Conservation (phyloP, 2,113 vertebrate genomes). For the Cynoglossus semilaevis region DNA sequence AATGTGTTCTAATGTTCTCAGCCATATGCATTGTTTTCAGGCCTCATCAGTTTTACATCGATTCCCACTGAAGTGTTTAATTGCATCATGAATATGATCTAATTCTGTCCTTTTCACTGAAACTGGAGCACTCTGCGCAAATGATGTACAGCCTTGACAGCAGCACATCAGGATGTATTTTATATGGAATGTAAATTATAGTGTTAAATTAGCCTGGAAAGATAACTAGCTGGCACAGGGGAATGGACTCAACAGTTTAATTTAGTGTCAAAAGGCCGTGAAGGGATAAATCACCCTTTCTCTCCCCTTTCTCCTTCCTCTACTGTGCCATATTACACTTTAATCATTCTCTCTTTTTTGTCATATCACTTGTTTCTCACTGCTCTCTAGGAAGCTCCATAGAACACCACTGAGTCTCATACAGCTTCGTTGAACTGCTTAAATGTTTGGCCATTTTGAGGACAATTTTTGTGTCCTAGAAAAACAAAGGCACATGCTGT, state of each 20-base stretch:
- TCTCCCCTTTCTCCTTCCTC: slow-evolving; percentile 67
- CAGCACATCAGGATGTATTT: slow-evolving; percentile 84
- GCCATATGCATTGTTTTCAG: slow-evolving; percentile 99
- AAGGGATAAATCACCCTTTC: slow-evolving; percentile 79
- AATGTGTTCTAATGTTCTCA: slow-evolving; percentile 99
- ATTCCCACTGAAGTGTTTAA: slow-evolving; percentile 99
- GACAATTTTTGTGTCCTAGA: slow-evolving; percentile 13
- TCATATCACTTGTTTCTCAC: slow-evolving; percentile 64
- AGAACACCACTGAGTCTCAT: slow-evolving; percentile 35
- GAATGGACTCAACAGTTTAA: slow-evolving; percentile 83
- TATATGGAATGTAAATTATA: slow-evolving; percentile 85
- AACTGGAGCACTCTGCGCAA: slow-evolving; percentile 96
- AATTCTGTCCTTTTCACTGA: slow-evolving; percentile 99
- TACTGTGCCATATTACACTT: slow-evolving; percentile 64
- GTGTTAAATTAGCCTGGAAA: slow-evolving; percentile 84
- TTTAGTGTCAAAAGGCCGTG: slow-evolving; percentile 83
- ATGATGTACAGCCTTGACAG: slow-evolving; percentile 95
- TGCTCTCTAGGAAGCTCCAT: slow-evolving; percentile 46
- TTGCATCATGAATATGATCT: slow-evolving; percentile 99
- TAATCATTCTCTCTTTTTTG: slow-evolving; percentile 71
- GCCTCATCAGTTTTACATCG: slow-evolving; percentile 99
- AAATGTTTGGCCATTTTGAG: slow-evolving; percentile 20
- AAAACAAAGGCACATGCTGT: too few species aligned
- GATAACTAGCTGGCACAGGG: slow-evolving; percentile 82
- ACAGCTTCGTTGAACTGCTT: slow-evolving; percentile 34